Evolutionary conservation across 64 coral and sea anemone species (phyloP).

Genomic region (Montipora efflorescens): DNA sequence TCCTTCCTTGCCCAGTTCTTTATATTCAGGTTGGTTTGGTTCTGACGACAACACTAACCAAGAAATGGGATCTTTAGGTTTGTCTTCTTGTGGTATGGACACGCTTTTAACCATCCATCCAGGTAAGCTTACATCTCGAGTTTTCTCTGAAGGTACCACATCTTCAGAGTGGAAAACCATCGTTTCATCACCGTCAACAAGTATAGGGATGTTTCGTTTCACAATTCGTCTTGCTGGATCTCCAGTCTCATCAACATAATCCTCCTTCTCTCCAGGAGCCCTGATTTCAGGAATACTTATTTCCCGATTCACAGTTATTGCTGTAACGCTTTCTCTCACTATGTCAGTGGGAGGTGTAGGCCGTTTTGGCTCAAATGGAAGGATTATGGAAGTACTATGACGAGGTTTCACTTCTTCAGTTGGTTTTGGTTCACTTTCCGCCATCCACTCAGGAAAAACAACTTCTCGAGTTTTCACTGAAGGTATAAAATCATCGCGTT

Average conservation of each 20-base stretch:
- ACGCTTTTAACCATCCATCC: conserved; percentile 30
- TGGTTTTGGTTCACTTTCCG: background rate
- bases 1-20: background rate
- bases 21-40: background rate
- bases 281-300: conserved; percentile 16
- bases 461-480: background rate
- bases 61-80: background rate
- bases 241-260: conserved; percentile 82
- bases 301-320: conserved; percentile 35
- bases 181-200: background rate
- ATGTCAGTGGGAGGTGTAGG: background rate
- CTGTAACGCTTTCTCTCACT: background rate
- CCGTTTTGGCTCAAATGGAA: too few relatives aligned
- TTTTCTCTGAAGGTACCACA: conserved; percentile 26
- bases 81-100: background rate
- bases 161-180: background rate
- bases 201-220: conserved; percentile 11
- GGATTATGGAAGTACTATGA: background rate
- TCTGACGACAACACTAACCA: background rate
- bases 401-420: background rate
- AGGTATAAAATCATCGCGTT: conserved; percentile 34
- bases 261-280: background rate
- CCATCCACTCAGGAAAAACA: conserved; percentile 54
- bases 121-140: background rate
- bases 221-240: conserved; percentile 55